Base-by-base conservation (phyloP, 37 sponge, comb jelly and placozoan species). In the Lycopodina hypogea region DNA sequence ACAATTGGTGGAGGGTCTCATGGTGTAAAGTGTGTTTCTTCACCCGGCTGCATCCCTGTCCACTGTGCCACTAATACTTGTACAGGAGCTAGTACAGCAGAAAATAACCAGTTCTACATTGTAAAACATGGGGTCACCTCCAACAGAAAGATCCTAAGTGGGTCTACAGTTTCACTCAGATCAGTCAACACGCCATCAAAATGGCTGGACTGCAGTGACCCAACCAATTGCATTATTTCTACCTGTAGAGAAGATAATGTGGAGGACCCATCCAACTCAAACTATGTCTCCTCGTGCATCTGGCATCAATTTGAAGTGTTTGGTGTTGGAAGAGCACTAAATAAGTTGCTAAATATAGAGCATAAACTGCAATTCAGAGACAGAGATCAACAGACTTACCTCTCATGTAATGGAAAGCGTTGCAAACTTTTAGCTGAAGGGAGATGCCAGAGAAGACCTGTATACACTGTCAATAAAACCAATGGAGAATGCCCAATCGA, bases 171-270 rank as follows among this genome's bases (percentile, higher is more conserved):
- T 29, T 26, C 37, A 1, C 63, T 76, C 28, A 76, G 63, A 62
- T 76, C 77, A 7, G 18, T 39, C 7, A 42, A 40, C 42, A 56
- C 33, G 19, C 63, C 61, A 6, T 17, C 63, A 37, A 61, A 59
- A 4, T 76, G 77, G 77, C 42, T 76, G 22, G 77, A 76, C 3
- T 76, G 77, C 59, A 60, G 42, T 26, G 37, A 56, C 36, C 14
- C 63, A 1, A 76, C 4, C 1, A 19, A 53, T 6, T 76, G 77
- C 29, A 61, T 19, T 42, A 60, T 76, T 12, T 32, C 34, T 33
- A 58, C 24, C 8, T 56, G 45, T 8, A 32, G 45, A 19, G 53
- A 40, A n/a, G 63, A 61, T 32, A 61, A 42, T 26, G 34, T 39
- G 3, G 63, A 14, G 29, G 63, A 61, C 62, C 12, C 26, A 2